Conservation (phyloP, 2,888 invertebrate species). For the Lepidocyrtinus sp. region DNA sequence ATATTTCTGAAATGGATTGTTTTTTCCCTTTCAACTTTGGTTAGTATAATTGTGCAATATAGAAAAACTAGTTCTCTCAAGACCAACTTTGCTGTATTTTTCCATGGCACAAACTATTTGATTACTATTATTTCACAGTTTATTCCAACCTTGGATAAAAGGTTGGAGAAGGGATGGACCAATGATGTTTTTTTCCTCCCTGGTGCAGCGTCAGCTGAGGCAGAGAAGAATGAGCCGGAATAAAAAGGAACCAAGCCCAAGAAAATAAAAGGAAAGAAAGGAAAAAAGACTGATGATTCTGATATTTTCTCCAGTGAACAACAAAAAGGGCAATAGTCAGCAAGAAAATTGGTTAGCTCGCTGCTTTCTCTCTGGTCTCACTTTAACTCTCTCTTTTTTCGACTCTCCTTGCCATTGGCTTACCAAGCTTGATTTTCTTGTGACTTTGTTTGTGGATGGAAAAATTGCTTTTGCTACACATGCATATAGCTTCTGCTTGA, state of each 20-base stretch:
- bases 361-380: slow-evolving; percentile 20
- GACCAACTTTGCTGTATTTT: background rate
- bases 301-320: slow-evolving; percentile 61
- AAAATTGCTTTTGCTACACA: slow-evolving; percentile 42
- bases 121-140: slow-evolving; percentile 20
- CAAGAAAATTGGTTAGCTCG: slow-evolving; percentile 67
- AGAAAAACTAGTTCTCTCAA: background rate
- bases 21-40: slow-evolving; percentile 4
- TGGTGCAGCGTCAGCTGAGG: slow-evolving; percentile 16
- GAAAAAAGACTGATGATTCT: slow-evolving; percentile 68
- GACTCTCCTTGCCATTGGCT: background rate
- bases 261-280: slow-evolving; percentile 52
- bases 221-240: slow-evolving; percentile 21
- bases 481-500: background rate
- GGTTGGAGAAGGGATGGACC: slow-evolving; percentile 15
- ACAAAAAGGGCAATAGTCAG: slow-evolving; percentile 70
- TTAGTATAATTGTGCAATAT: slow-evolving; percentile 5
- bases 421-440: slow-evolving; percentile 16
- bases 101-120: slow-evolving; percentile 3
- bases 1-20: slow-evolving; percentile 9
- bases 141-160: background rate
- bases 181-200: slow-evolving; percentile 16
- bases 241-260: slow-evolving; percentile 54
- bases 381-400: slow-evolving; percentile 17
- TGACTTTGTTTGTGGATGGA: slow-evolving; percentile 25